phyloP scores from a whole-genome alignment of 2,888 invertebrate genomes.

The Hydrotaea diabolus region DNA sequence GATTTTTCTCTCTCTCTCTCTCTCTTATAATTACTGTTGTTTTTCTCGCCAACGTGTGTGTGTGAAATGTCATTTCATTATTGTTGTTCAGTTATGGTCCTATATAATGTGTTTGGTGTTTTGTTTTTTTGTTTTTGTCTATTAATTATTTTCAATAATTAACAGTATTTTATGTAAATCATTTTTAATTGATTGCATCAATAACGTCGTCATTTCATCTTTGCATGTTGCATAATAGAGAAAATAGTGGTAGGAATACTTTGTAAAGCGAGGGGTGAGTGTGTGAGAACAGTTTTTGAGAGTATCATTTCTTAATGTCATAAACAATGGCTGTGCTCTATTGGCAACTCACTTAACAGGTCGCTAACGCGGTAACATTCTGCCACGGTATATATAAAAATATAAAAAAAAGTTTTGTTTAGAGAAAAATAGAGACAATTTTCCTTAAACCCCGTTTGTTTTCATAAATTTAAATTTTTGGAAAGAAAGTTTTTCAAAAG shows the following conservation, averaged over 20 bases:
- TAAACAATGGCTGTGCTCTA: no score
- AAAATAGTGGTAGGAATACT: not conserved
- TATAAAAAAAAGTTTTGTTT: no score
- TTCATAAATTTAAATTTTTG: no score
- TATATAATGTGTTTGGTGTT: not conserved
- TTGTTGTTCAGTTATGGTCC: not conserved
- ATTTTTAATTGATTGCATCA: slow-evolving; percentile 3
- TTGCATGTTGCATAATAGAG: not conserved
- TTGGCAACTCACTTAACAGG: no score
- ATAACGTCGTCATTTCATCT: not conserved
- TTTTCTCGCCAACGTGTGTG: not conserved
- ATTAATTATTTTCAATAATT: slow-evolving; percentile 10
- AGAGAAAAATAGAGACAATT: no score
- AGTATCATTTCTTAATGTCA: no score
- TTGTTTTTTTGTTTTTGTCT: not conserved
- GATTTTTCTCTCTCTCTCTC: not conserved
- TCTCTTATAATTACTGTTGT: not conserved
- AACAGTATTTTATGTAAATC: slow-evolving; percentile 7
- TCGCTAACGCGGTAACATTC: no score
- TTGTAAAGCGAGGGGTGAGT: no score
- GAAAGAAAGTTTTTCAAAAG: no score
- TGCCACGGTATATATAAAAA: no score
- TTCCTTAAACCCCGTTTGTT: no score
- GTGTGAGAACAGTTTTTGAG: no score
- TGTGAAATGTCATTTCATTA: slow-evolving; percentile 15